A percentile compares a stretch with the other conserved stretches of the same genome.
Conservation (phyloP, 1,140 invertebrate genomes). For the Rhopalosiphum padi region DNA sequence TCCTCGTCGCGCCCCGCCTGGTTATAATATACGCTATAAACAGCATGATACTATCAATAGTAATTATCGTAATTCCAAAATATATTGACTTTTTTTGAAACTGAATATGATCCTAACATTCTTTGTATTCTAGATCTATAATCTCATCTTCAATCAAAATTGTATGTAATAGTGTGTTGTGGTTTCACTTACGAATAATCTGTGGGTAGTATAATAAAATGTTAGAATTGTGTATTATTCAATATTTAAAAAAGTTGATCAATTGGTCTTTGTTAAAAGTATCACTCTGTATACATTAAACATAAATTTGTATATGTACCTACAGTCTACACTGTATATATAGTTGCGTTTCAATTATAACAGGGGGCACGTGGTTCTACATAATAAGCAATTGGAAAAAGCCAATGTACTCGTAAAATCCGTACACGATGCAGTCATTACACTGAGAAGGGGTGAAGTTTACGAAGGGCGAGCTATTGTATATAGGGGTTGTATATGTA, state of each 20-base stretch:
- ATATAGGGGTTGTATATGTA: not conserved
- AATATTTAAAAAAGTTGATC: not conserved
- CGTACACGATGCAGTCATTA: not conserved
- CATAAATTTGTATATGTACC: not conserved
- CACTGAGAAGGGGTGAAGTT: slow-evolving; percentile 23
- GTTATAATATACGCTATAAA: not conserved
- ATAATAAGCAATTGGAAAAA: slow-evolving; percentile 15
- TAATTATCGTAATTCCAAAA: not conserved
- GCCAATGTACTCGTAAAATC: slow-evolving; percentile 22
- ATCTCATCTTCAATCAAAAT: not conserved
- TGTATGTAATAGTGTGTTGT: not conserved
- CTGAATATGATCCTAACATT: not conserved
- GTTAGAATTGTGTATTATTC: not conserved
- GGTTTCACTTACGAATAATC: not conserved
- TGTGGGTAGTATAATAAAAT: not conserved
- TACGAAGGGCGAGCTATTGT: not conserved
- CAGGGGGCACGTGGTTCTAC: not conserved
- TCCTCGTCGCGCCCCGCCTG: not conserved
- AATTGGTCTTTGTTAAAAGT: not conserved
- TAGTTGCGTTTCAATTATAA: not conserved
- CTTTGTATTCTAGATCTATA: not conserved
- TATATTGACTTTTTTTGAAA: not conserved
- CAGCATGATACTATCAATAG: not conserved
- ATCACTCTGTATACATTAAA: not conserved
- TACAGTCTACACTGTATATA: not conserved